Conservation (phyloP, 2,113 vertebrate species). For the Gallinago media region DNA sequence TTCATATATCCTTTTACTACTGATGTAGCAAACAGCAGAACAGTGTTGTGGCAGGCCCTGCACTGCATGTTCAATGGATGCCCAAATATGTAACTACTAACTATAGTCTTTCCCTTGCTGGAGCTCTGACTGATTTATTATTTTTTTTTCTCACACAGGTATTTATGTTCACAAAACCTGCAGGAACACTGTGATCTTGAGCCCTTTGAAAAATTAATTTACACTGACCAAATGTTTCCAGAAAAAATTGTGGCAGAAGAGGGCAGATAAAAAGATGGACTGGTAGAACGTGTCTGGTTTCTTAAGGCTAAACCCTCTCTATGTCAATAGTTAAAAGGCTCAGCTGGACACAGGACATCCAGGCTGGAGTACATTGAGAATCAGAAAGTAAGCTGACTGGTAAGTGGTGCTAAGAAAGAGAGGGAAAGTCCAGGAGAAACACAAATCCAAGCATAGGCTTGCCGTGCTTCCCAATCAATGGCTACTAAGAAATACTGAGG, state of each 20-base stretch:
- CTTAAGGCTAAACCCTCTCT: neutral
- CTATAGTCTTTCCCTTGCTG: neutral
- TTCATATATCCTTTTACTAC: neutral
- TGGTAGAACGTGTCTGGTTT: accelerated
- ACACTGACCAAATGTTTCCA: neutral
- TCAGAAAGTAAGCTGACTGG: neutral
- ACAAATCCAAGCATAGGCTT: accelerated
- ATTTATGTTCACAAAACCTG: neutral
- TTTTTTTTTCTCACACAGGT: neutral
- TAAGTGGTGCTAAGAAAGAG: neutral
- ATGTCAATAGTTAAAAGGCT: neutral
- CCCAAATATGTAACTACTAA: neutral
- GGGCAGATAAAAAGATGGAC: neutral
- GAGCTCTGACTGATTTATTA: neutral
- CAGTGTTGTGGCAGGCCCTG: neutral
- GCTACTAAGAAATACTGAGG: neutral
- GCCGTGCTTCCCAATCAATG: neutral
- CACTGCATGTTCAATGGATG: neutral
- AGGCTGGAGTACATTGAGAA: neutral
- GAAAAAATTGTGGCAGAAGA: neutral
- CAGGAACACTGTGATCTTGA: neutral
- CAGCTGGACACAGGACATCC: neutral
- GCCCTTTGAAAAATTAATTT: neutral
- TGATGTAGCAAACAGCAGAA: neutral
- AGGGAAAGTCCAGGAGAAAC: neutral